Evolutionary conservation across 2,888 invertebrate genomes (phyloP).

Genomic region (Choristoneura rosaceana): DNA sequence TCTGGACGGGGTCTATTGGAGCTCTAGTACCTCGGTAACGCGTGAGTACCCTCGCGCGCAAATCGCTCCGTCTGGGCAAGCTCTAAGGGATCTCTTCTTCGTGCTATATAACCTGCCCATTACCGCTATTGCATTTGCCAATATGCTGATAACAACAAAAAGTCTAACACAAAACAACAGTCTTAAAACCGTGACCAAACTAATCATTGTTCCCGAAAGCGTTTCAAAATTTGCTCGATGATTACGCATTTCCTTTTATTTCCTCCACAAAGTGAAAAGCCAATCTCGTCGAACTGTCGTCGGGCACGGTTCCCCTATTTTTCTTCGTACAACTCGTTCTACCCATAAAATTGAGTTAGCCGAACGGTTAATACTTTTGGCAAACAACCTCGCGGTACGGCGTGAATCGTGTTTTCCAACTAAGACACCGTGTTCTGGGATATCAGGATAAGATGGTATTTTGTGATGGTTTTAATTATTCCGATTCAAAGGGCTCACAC

Average conservation of each 20-base stretch:
- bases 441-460: not conserved
- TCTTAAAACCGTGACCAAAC: not conserved
- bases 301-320: conserved; percentile 58
- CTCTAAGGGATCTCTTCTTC: too few relatives aligned
- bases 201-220: conserved; percentile 32
- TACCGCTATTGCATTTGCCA: too few relatives aligned
- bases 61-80: too few relatives aligned
- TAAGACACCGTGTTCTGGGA: conserved; percentile 26
- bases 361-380: conserved; percentile 71
- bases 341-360: conserved; percentile 74
- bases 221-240: conserved; percentile 43
- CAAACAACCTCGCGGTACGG: conserved; percentile 59
- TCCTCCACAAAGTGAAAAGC: conserved; percentile 58
- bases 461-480: too few relatives aligned
- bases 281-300: conserved; percentile 55
- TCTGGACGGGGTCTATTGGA: too few relatives aligned
- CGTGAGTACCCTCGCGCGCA: too few relatives aligned
- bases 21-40: too few relatives aligned
- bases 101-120: too few relatives aligned
- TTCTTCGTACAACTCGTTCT: conserved; percentile 59
- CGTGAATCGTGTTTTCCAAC: conserved; percentile 33
- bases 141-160: too few relatives aligned
- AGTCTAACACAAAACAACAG: not conserved
- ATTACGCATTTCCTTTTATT: conserved; percentile 43
- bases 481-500: too few relatives aligned